A percentile compares a stretch with the other conserved stretches of the same genome.
These are phyloP conservation scores for Blera fallax DNA, from an alignment of 2,888 invertebrate species.

Conservation along the genomic window DNA sequence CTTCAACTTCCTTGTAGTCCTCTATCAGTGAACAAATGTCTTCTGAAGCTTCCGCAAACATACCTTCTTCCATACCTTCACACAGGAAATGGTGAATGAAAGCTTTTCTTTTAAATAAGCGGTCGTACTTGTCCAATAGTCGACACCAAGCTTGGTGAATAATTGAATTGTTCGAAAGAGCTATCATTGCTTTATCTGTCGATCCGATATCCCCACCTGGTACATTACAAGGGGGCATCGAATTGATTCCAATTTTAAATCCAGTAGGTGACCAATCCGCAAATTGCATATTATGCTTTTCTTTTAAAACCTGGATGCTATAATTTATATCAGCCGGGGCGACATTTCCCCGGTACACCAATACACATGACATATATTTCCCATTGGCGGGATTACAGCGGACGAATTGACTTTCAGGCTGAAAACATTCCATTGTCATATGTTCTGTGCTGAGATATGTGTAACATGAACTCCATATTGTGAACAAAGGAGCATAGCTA, in stretches of 20 bases:
- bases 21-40: constrained; percentile 84
- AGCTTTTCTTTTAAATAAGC: constrained; percentile 90
- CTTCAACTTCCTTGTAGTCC: constrained; percentile 86
- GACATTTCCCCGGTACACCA: constrained; percentile 86
- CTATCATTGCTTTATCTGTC: constrained; percentile 88
- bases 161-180: constrained; percentile 91
- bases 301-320: constrained; percentile 87
- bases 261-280: constrained; percentile 91
- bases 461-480: background rate
- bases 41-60: constrained; percentile 84
- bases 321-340: constrained; percentile 87
- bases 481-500: constrained; percentile 42
- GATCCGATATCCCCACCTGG: constrained; percentile 88
- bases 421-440: constrained; percentile 27
- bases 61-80: constrained; percentile 86
- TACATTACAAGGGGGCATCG: constrained; percentile 88
- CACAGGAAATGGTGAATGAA: constrained; percentile 92
- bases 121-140: constrained; percentile 88
- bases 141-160: constrained; percentile 90
- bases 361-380: constrained; percentile 87
- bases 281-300: constrained; percentile 87
- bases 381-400: constrained; percentile 87
- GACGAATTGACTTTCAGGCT: constrained; percentile 75
- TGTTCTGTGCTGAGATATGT: constrained; percentile 16
- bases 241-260: constrained; percentile 89